phyloP scores from a whole-genome alignment of 2,888 invertebrate species.

The Pollenia griseotomentosa region DNA sequence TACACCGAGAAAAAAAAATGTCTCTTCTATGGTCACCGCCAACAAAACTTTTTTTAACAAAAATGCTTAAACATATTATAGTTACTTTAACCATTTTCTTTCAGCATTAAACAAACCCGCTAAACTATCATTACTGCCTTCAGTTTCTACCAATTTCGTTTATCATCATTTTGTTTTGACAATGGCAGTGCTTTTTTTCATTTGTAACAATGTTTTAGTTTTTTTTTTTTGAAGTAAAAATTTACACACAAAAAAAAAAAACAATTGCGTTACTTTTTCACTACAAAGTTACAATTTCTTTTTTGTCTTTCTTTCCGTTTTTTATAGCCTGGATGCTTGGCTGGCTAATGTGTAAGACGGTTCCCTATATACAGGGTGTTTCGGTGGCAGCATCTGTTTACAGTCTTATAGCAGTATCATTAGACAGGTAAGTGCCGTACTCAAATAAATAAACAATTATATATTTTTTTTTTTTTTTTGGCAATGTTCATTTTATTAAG shows the following conservation, averaged over 20 bases:
- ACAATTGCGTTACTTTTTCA: slow-evolving; percentile 14
- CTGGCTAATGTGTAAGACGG: slow-evolving; percentile 97
- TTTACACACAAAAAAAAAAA: slow-evolving; percentile 26
- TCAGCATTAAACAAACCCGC: neutral
- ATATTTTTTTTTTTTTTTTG: slow-evolving; percentile 43
- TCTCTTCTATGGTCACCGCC: too few relatives aligned
- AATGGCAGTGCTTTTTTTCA: neutral
- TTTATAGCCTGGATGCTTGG: slow-evolving; percentile 96
- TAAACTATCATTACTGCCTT: neutral
- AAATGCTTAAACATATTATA: too few relatives aligned
- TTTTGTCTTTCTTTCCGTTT: slow-evolving; percentile 78
- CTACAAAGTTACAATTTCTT: slow-evolving; percentile 33
- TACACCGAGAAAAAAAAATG: too few relatives aligned
- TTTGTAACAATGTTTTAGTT: slow-evolving; percentile 32
- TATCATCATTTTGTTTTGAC: neutral
- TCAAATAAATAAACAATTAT: slow-evolving; percentile 25
- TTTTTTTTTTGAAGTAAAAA: slow-evolving; percentile 10
- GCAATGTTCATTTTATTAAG: slow-evolving; percentile 65
- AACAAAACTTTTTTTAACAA: too few relatives aligned
- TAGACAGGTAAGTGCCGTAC: slow-evolving; percentile 91
- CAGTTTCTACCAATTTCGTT: neutral
- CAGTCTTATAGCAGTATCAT: slow-evolving; percentile 96
- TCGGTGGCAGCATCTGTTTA: slow-evolving; percentile 98
- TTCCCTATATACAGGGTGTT: slow-evolving; percentile 97
- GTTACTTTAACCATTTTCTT: too few relatives aligned